Evolutionary conservation across 1,140 invertebrate genomes (phyloP).

Genomic region (Aricia agestis): DNA sequence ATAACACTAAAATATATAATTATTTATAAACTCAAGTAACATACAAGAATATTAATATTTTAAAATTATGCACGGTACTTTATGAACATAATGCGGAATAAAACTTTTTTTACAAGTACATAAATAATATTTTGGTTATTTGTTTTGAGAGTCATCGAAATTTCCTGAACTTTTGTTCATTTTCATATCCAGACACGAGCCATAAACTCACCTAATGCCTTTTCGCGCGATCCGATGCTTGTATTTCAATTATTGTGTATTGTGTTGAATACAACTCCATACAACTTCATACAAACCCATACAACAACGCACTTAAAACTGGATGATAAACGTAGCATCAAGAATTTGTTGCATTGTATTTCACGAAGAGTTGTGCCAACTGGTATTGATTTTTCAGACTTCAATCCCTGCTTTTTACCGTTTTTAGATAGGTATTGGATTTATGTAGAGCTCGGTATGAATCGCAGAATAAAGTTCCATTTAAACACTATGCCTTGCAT

Average conservation of each 20-base stretch:
- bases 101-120: too few relatives aligned
- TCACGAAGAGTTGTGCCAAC: neutral
- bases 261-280: neutral
- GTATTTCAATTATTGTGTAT: neutral
- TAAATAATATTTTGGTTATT: too few relatives aligned
- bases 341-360: conserved; percentile 1
- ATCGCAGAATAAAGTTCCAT: too few relatives aligned
- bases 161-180: neutral
- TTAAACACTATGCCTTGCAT: too few relatives aligned
- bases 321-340: neutral
- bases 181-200: too few relatives aligned
- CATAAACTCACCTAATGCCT: neutral
- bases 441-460: too few relatives aligned
- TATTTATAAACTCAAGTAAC: too few relatives aligned
- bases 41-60: too few relatives aligned
- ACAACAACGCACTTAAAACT: neutral
- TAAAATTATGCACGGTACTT: too few relatives aligned
- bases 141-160: neutral
- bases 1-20: too few relatives aligned
- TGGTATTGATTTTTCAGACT: neutral
- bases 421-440: neutral
- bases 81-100: too few relatives aligned
- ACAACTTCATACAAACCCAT: neutral
- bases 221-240: neutral
- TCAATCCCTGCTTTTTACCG: neutral